Percentiles rank a stretch among this genome's conserved stretches.
Evolutionary conservation across 2,113 vertebrate species (phyloP).

Genomic region (Microcebus griseorufus): DNA sequence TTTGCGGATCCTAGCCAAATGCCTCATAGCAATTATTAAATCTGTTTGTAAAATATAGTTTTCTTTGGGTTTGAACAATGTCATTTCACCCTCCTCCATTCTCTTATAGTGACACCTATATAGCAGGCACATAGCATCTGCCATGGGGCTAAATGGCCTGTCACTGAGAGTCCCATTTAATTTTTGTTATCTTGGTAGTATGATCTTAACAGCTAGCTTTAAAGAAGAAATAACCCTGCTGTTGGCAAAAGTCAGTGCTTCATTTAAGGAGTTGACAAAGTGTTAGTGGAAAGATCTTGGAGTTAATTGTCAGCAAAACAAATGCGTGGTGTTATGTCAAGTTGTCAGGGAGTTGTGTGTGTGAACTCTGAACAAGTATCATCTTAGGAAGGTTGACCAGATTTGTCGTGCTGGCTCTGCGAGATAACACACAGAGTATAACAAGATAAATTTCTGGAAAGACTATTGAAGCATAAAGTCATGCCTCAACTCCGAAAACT

Average conservation of each 20-base stretch:
- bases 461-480: neutral
- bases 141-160: constrained; percentile 42
- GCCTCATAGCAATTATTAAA: neutral
- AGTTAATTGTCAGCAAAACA: constrained; percentile 75
- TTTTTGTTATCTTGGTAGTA: constrained; percentile 69
- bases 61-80: neutral
- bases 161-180: constrained; percentile 47
- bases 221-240: constrained; percentile 58
- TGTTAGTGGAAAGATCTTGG: constrained; percentile 60
- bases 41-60: neutral
- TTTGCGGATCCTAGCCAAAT: neutral
- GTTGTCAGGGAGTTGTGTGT: constrained; percentile 37
- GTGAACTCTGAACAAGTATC: constrained; percentile 45
- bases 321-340: constrained; percentile 53
- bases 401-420: constrained; percentile 39
- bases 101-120: neutral
- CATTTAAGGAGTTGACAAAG: constrained; percentile 67
- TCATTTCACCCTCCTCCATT: neutral
- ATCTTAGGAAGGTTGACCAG: constrained; percentile 12
- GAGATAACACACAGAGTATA: neutral
- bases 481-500: neutral
- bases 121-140: neutral
- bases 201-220: constrained; percentile 58
- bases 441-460: constrained; percentile 30
- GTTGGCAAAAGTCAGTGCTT: constrained; percentile 49